Base-by-base conservation (phyloP, 2,113 vertebrate species). In the Zosterops japonicus region DNA sequence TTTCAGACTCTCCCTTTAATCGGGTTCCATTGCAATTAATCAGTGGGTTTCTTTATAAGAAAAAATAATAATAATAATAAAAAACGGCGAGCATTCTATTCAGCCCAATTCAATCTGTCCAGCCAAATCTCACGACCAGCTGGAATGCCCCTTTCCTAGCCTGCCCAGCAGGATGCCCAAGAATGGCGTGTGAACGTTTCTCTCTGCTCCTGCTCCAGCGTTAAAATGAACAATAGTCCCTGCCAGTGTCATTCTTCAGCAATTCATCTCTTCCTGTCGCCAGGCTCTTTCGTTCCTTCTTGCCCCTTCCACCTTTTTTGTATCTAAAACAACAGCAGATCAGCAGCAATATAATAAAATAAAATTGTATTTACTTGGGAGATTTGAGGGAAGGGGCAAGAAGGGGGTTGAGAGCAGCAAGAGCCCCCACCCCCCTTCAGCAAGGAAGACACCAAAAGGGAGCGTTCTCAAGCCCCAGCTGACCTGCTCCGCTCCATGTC, bases 121-220 rank as follows among this genome's bases (percentile, higher is more conserved):
- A 90, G 97, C 97, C 98, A 98, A 98, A 97, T 98, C 97, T 98
- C 97, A 98, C 98, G 98, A 97, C 98, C 94, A 96, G 98, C 97
- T 97, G 96, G 96, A 96, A 95, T 97, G 94, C 97, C 97, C 98
- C 97, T 97, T 98, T 96, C 97, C 98, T 97, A 95, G 96, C 76
- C 60, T 98, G 97, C 98, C 97, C 98, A 98, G 98, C 98, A 98
- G 98, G 98, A 98, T 97, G 97, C 98, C 97, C 97, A 94, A 95
- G 92, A 97, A 98, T 98, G 97, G 98, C 97, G 97, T 98, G 98
- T 98, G 98, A 98, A 98, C 94, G 64, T 97, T 97, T 97, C 97
- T 97, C 97, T 69, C 97, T 96, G 97, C 97, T 97, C 97, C 90
- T 59, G 96, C 96, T 97, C 93, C 96, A 98, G 97, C 97, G 89